These are phyloP conservation scores for Catocala sponsa DNA, from an alignment of 2,888 invertebrate genomes.

Conservation along the genomic window DNA sequence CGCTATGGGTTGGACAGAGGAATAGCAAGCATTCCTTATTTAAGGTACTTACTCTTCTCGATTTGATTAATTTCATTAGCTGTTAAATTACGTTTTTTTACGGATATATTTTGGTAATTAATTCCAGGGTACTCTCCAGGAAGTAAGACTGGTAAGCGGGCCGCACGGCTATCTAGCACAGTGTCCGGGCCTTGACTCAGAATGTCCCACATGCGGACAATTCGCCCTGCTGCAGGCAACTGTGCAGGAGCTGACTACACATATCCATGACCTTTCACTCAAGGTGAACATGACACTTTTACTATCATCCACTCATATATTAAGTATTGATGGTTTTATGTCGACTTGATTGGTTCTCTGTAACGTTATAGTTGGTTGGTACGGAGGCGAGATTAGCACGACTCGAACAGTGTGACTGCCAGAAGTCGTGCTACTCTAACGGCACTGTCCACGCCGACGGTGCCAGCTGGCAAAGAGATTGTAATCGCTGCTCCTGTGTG, in stretches of 20 bases:
- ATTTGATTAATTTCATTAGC: neutral
- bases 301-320: neutral
- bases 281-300: slow-evolving; percentile 88
- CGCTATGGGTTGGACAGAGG: slow-evolving; percentile 96
- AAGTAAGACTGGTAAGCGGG: slow-evolving; percentile 94
- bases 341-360: slow-evolving; percentile 2
- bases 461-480: slow-evolving; percentile 94
- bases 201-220: slow-evolving; percentile 97
- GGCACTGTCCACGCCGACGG: slow-evolving; percentile 94
- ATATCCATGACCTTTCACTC: slow-evolving; percentile 94
- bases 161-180: slow-evolving; percentile 95
- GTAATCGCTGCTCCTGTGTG: slow-evolving; percentile 96
- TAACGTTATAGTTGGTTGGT: slow-evolving; percentile 90
- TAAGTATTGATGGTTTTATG: neutral
- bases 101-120: neutral
- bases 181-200: slow-evolving; percentile 95
- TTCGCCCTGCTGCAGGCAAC: slow-evolving; percentile 94
- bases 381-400: slow-evolving; percentile 93
- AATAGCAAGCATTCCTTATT: slow-evolving; percentile 95
- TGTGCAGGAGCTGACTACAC: slow-evolving; percentile 93
- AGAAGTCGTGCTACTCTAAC: slow-evolving; percentile 95
- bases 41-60: slow-evolving; percentile 89
- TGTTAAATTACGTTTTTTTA: neutral
- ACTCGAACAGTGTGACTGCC: slow-evolving; percentile 96
- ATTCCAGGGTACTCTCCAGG: slow-evolving; percentile 95